Base-by-base conservation (phyloP, 1,140 invertebrate species). In the Proales similis region DNA sequence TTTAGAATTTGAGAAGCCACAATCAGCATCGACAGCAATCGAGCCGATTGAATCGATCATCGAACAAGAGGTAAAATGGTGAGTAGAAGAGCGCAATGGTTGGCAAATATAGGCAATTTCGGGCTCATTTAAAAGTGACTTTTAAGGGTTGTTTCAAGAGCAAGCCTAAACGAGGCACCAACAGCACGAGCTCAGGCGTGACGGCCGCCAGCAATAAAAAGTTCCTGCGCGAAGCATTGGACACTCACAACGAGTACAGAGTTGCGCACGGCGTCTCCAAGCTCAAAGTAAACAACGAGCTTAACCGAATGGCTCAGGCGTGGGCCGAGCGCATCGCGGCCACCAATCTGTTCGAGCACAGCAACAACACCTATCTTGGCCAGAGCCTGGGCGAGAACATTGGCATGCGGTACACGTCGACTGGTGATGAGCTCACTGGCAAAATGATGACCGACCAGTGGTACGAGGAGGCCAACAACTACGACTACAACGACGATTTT, bases 361-460 rank as follows among this genome's bases (percentile, higher is more conserved):
- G 86, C 64, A 30, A 63, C 64, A 20, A 27, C 17, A 14, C 4
- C 20, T 57, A 14, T 39, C 33, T 19, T 5, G 48, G 48, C 14
- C 32, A 38, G 29, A 33, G 17, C 32, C 22, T 60, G 3, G 32
- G 33, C 17, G 46, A 51, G 17, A 48, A 36, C 12, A 19, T 68
- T 17, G 48, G 29, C 5, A 53, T 29, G 33, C 29, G 27, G 9
- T 49, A 22, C 19, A 32, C 45, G 29, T 49, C 27, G 45, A 17
- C 26, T 57, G 32, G 48, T 9, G 12, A 51, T 53, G 53, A 33
- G 9, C 20, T 65, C 65, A 9, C 71, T 85, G 86, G 85, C 6
- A 83, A 87, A 77, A 85, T 87, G 75, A 85, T 86, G 3, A 83
- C 85, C 4, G 82, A 84, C n/a, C 86, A 87, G 66, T 89, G 86